These are phyloP conservation scores for Machimus rusticus DNA, from an alignment of 2,888 invertebrate genomes.

Conservation along the genomic window DNA sequence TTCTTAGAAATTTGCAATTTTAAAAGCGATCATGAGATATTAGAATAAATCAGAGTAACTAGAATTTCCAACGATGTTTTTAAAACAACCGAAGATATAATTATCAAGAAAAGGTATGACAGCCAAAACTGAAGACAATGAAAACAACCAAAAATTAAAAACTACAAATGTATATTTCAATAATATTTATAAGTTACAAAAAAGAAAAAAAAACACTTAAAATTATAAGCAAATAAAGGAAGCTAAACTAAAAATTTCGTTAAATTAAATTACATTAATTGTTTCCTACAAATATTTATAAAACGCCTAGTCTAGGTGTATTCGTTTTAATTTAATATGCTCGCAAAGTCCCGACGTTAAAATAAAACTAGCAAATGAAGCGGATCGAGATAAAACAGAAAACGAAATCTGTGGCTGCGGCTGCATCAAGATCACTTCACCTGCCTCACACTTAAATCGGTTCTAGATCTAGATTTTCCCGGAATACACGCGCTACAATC, in stretches of 20 bases:
- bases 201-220: constrained; percentile 34
- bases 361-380: background rate
- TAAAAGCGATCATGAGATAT: no score
- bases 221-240: constrained; percentile 18
- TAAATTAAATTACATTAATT: constrained; percentile 33
- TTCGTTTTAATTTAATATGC: constrained; percentile 18
- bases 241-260: constrained; percentile 7
- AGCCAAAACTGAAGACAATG: background rate
- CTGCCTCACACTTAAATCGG: background rate
- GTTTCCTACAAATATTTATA: constrained; percentile 32
- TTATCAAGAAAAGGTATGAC: no score
- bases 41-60: no score
- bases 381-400: background rate
- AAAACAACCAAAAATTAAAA: constrained; percentile 34
- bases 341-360: background rate
- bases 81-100: background rate
- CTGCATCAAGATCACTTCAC: background rate
- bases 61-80: no score
- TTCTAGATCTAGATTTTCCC: background rate
- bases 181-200: constrained; percentile 38
- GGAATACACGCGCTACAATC: background rate
- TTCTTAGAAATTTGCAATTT: no score
- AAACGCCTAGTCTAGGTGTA: background rate
- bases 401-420: background rate
- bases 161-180: constrained; percentile 40